Conservation (phyloP, 2,888 invertebrate genomes). For the Carpatolechia fugitivella region DNA sequence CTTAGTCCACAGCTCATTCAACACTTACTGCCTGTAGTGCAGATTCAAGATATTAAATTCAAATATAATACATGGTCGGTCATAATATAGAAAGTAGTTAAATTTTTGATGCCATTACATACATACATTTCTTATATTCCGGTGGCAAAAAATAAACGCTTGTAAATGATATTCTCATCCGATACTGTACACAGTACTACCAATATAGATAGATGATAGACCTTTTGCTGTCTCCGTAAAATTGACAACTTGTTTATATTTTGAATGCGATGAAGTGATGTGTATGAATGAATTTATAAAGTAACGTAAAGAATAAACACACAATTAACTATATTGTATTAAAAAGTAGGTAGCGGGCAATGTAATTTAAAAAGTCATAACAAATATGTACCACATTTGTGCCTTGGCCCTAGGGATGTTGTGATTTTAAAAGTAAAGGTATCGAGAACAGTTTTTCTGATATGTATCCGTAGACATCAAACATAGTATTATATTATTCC, state of each 20-base stretch:
- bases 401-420: constrained; percentile 71
- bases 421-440: constrained; percentile 51
- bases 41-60: too few species aligned
- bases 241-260: constrained; percentile 17
- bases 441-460: constrained; percentile 31
- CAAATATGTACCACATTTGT: constrained; percentile 59
- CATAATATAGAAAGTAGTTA: too few species aligned
- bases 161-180: too few species aligned
- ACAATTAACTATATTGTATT: constrained; percentile 7
- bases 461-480: background rate
- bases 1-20: too few species aligned
- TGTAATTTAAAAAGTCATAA: constrained; percentile 41
- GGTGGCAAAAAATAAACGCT: background rate
- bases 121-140: too few species aligned
- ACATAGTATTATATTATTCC: background rate
- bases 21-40: too few species aligned
- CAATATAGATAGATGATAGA: too few species aligned
- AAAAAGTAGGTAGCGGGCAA: constrained; percentile 46
- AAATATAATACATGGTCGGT: too few species aligned
- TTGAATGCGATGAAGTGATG: constrained; percentile 18
- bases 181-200: too few species aligned
- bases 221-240: constrained; percentile 19
- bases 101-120: too few species aligned
- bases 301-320: constrained; percentile 24
- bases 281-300: constrained; percentile 22